Conservation (phyloP, 2,888 invertebrate species). For the Cistogaster globosa region DNA sequence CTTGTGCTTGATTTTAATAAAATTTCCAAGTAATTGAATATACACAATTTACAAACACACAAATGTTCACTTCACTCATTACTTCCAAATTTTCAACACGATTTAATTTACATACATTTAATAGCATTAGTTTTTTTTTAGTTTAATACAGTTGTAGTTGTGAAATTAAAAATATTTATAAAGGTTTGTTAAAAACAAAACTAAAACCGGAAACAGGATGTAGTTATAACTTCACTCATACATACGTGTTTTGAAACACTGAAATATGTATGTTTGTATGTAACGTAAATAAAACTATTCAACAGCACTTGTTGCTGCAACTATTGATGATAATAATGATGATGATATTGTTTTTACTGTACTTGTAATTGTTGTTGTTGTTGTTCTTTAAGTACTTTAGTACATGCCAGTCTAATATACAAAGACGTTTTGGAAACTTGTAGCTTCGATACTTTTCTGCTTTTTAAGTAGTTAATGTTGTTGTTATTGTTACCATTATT, state of each 20-base stretch:
- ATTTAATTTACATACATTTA: constrained; percentile 4
- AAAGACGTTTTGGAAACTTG: too few species aligned
- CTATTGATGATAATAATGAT: background rate
- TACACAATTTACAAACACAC: constrained; percentile 10
- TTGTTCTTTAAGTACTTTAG: constrained; percentile 10
- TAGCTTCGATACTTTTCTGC: background rate
- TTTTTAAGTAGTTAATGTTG: background rate
- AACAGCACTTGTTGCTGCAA: constrained; percentile 58
- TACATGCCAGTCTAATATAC: too few species aligned
- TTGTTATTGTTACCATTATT: background rate
- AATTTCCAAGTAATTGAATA: constrained; percentile 50
- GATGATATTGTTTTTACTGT: background rate
- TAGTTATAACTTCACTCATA: constrained; percentile 1
- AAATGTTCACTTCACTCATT: too few species aligned
- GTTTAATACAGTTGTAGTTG: constrained; percentile 9
- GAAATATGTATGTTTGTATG: background rate
- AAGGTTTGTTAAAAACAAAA: constrained; percentile 14
- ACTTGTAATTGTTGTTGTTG: constrained; percentile 19
- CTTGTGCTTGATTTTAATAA: constrained; percentile 39
- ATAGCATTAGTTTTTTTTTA: constrained; percentile 1
- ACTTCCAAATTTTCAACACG: too few species aligned
- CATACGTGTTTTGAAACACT: background rate
- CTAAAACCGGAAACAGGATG: background rate
- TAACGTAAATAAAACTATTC: constrained; percentile 6
- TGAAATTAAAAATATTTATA: constrained; percentile 45